Percentiles rank a stretch among this genome's conserved stretches.
Evolutionary conservation across 1,140 invertebrate species (phyloP).

Genomic region (Holcopasites calliopsidis): DNA sequence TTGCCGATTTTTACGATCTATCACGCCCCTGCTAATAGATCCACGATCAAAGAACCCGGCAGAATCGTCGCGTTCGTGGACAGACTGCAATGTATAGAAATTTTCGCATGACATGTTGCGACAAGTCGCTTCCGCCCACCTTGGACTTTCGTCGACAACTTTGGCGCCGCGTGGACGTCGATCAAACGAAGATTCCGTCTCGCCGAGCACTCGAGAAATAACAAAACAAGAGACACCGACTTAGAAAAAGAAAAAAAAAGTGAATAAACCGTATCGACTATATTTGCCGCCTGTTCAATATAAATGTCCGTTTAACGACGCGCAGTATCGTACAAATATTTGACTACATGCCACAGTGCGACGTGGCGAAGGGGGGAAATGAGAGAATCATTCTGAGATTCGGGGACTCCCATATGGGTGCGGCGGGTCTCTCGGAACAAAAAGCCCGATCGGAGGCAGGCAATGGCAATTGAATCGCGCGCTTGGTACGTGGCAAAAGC

Average conservation of each 20-base stretch:
- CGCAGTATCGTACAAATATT: constrained; percentile 40
- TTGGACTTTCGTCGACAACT: constrained; percentile 36
- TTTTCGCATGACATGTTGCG: not conserved
- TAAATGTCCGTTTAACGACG: constrained; percentile 39
- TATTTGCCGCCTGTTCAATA: not conserved
- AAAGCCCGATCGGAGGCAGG: constrained; percentile 46
- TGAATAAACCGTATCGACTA: not conserved
- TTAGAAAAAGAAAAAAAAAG: not conserved
- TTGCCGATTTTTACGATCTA: not conserved
- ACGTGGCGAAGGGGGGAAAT: constrained; percentile 2
- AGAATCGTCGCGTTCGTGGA: too few species aligned
- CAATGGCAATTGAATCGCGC: constrained; percentile 43
- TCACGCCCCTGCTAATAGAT: not conserved
- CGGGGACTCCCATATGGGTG: constrained; percentile 60
- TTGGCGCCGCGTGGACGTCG: not conserved
- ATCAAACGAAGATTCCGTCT: not conserved
- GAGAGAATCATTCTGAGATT: constrained; percentile 20
- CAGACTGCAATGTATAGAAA: not conserved
- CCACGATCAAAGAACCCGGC: not conserved
- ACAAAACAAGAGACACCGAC: not conserved
- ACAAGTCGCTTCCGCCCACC: not conserved
- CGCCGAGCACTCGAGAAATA: not conserved
- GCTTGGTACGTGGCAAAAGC: constrained; percentile 45
- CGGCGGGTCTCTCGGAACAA: constrained; percentile 47
- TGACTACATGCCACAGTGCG: constrained; percentile 30